Evolutionary conservation across 2,797 vertebrate species (phyloP).

Genomic region (Lagorchestes hirsutus): DNA sequence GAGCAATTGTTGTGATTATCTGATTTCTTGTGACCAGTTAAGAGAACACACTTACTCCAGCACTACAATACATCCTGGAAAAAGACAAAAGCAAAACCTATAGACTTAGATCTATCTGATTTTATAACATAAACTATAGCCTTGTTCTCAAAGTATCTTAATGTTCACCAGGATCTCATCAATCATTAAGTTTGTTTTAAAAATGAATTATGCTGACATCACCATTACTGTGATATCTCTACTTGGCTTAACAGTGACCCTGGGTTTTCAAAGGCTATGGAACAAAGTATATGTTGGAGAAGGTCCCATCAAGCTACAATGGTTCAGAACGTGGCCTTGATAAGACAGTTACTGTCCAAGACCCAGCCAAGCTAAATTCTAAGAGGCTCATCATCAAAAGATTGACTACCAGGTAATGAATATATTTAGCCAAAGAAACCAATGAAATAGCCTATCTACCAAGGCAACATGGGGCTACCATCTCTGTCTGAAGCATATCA

Average conservation of each 20-base stretch:
- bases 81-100: not conserved
- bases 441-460: not conserved
- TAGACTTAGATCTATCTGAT: not conserved
- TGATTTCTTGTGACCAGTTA: constrained; percentile 4
- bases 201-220: not conserved
- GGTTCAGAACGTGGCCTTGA: not conserved
- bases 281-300: not conserved
- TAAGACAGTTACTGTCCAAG: not conserved
- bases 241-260: not conserved
- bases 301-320: not conserved
- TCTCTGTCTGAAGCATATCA: not conserved
- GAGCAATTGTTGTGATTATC: not conserved
- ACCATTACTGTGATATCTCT: not conserved
- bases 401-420: not conserved
- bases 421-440: not conserved
- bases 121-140: not conserved
- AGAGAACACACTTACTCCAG: not conserved
- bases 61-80: not conserved
- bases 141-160: not conserved
- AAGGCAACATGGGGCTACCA: not conserved
- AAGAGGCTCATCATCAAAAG: not conserved
- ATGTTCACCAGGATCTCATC: not conserved
- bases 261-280: not conserved
- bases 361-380: not conserved
- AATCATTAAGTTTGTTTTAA: not conserved